Evolutionary conservation across 2,888 invertebrate genomes (phyloP), one percentile per base, ranked within the genome.

Genomic region (Craniophora ligustri): DNA sequence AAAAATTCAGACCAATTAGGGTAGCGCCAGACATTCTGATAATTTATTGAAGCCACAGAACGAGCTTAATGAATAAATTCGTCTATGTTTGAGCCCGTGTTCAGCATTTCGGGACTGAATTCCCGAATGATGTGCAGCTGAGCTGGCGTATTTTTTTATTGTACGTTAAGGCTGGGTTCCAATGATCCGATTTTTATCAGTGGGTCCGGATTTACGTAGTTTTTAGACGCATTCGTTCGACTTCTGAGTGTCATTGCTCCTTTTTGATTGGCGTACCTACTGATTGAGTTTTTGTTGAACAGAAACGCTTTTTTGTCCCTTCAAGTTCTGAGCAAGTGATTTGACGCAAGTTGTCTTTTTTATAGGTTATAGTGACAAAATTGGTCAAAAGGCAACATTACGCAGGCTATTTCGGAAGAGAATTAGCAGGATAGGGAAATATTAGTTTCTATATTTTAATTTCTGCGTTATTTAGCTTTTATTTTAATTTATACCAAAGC

Each of bases 1-100:
- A 21, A 57, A 56, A 49, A 72, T 65, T 68, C 73, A 71, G 42
- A 48, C 54, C 51, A 71, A 72, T 71, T 69, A 62, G 62, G 28
- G 41, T 44, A 30, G 40, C 15, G 47, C 59, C 65, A 65, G 73
- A 51, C 69, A 59, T 54, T 54, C 66, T 65, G 31, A 57, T 71
- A 61, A 53, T 46, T 72, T 72, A 72, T 71, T 69, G 35, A 72
- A 61, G 36, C 47, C 15, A 15, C 47, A 60, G 32, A 63, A 36
- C 51, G 47, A 41, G 47, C 26, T 11, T 50, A 55, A 68, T 72
- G 68, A 68, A 68, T 70, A 57, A 60, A 51, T 60, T 58, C 54
- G 69, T 61, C 64, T 55, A 45, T 67, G 54, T 63, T 67, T 40
- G 34, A 47, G 36, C 32, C 53, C 38, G 30, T 45, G 15, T 41